Evolutionary conservation across 2,113 vertebrate species (phyloP).

Genomic region (Cynopterus brachyotis): DNA sequence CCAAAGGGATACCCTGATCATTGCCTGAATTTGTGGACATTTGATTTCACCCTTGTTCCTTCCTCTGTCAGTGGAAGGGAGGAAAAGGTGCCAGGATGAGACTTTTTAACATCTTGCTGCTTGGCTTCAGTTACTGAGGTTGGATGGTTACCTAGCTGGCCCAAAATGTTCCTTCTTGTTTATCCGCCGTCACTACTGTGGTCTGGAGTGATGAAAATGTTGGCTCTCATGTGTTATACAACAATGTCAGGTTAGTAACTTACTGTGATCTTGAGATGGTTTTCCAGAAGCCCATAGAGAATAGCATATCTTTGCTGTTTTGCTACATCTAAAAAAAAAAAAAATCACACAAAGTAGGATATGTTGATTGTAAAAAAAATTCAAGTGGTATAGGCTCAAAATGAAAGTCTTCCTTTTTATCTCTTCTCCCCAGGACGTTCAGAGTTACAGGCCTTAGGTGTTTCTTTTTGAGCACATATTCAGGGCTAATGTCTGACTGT

Average conservation of each 20-base stretch:
- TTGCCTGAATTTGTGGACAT: no score
- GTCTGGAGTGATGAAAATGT: background rate
- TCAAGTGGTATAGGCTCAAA: background rate
- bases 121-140: background rate
- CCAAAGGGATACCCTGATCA: no score
- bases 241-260: background rate
- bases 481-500: background rate
- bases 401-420: background rate
- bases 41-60: no score
- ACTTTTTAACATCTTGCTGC: background rate
- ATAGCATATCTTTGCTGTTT: background rate
- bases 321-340: background rate
- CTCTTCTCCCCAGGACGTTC: accelerated
- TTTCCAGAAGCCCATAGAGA: background rate
- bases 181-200: background rate
- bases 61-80: background rate
- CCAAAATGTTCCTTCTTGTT: background rate
- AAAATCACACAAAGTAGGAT: background rate
- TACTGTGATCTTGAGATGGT: background rate
- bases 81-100: background rate
- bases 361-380: background rate
- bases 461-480: background rate
- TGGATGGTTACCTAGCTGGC: background rate
- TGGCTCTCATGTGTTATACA: background rate
- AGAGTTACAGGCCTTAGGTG: background rate